These are phyloP conservation scores for Lophura nycthemera DNA, from an alignment of 2,113 vertebrate species.

Conservation along the genomic window DNA sequence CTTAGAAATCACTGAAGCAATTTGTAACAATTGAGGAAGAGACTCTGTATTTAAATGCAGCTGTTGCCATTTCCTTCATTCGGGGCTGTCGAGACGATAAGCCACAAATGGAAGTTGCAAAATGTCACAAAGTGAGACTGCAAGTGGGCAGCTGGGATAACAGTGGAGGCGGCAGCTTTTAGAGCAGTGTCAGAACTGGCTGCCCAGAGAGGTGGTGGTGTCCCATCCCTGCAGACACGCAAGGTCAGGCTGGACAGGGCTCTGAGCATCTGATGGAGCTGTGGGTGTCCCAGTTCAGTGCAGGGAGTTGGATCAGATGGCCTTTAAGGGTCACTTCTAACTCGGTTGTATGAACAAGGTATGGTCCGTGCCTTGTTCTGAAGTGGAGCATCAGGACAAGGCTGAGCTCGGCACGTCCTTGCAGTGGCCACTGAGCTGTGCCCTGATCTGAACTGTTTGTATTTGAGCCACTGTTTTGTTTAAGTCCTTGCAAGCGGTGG, in stretches of 20 bases:
- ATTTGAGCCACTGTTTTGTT: not conserved
- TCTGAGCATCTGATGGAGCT: too few relatives aligned
- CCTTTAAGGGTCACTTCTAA: too few relatives aligned
- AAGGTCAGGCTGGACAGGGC: too few relatives aligned
- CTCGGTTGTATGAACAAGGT: too few relatives aligned
- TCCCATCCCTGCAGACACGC: too few relatives aligned
- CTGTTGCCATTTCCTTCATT: constrained; percentile 20
- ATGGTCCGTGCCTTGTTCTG: not conserved
- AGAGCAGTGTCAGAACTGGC: not conserved
- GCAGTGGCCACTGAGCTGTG: not conserved
- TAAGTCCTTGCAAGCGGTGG: not conserved
- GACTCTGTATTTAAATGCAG: constrained; percentile 15
- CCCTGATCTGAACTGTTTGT: not conserved
- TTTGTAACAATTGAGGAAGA: not conserved
- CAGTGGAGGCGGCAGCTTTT: not conserved
- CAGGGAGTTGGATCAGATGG: too few relatives aligned
- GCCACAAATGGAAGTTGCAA: constrained; percentile 5
- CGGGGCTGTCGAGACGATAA: not conserved
- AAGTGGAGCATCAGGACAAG: not conserved
- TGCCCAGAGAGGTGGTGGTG: too few relatives aligned
- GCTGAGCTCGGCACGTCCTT: not conserved
- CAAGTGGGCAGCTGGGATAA: not conserved
- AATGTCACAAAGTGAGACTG: not conserved
- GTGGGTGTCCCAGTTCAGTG: too few relatives aligned
- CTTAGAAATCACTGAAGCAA: constrained; percentile 20